phyloP scores from a whole-genome alignment of 2,113 vertebrate genomes.

The Oenanthe melanoleuca region DNA sequence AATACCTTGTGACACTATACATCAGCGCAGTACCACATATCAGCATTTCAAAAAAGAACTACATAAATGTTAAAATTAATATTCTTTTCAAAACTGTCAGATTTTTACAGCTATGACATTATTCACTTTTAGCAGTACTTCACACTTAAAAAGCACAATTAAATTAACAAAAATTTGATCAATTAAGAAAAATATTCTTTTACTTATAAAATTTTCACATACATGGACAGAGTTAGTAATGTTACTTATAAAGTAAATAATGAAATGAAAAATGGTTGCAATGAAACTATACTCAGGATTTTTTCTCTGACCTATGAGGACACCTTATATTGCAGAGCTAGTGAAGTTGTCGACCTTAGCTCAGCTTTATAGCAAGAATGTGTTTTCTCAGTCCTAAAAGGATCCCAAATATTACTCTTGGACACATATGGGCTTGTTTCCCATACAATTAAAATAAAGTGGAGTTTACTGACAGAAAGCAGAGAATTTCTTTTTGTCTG shows the following conservation, averaged over 20 bases:
- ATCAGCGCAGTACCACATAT: not conserved
- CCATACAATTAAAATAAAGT: not conserved
- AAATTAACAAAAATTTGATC: not conserved
- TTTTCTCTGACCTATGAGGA: not conserved
- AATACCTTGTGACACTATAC: not conserved
- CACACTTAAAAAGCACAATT: not conserved
- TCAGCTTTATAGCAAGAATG: not conserved
- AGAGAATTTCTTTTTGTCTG: not conserved
- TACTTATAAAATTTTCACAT: not conserved
- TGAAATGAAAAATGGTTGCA: not conserved
- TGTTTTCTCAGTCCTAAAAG: not conserved
- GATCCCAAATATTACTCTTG: not conserved
- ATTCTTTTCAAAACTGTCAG: not conserved
- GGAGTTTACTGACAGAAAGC: not conserved
- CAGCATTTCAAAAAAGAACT: not conserved
- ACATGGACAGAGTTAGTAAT: not conserved
- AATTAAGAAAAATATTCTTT: not conserved
- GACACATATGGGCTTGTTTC: not conserved
- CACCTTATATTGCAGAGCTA: not conserved
- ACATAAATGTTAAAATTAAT: not conserved
- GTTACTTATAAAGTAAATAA: not conserved
- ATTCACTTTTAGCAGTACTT: not conserved
- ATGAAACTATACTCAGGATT: not conserved
- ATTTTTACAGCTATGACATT: not conserved
- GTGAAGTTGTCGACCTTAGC: not conserved